Percentiles rank a stretch among this genome's conserved stretches.
phyloP scores from a whole-genome alignment of 1,140 invertebrate genomes.

The Drosophila ercepeae region DNA sequence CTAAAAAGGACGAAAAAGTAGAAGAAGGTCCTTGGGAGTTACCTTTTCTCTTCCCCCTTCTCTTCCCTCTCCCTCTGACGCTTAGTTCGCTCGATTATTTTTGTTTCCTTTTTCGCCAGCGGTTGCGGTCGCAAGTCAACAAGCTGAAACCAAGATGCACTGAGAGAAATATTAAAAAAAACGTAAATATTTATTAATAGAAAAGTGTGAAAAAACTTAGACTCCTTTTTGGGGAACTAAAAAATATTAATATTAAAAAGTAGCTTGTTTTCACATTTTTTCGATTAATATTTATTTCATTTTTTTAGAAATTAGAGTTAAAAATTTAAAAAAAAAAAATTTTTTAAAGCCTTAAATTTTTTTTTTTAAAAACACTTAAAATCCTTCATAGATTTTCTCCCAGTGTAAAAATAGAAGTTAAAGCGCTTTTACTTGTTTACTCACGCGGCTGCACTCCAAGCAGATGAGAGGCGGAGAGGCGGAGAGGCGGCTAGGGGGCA shows the following conservation, averaged over 20 bases:
- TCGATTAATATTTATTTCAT: not conserved
- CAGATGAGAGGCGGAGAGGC: constrained; percentile 1
- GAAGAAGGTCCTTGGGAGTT: constrained; percentile 18
- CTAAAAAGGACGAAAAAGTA: not conserved
- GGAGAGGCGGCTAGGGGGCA: not conserved
- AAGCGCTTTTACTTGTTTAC: constrained; percentile 15
- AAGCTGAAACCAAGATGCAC: constrained; percentile 16
- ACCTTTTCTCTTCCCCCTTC: too few species aligned
- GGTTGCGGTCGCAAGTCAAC: constrained; percentile 39
- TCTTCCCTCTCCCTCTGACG: too few species aligned
- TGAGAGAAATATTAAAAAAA: too few species aligned
- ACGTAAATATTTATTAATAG: too few species aligned
- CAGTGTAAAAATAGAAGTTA: constrained; percentile 2
- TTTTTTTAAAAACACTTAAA: too few species aligned
- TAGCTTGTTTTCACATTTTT: too few species aligned
- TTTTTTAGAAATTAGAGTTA: not conserved
- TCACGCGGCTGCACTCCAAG: not conserved
- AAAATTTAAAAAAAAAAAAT: not conserved
- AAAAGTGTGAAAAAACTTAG: too few species aligned
- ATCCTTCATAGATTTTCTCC: not conserved
- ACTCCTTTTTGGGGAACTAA: too few species aligned
- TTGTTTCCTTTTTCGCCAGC: constrained; percentile 10
- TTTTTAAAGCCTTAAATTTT: too few species aligned
- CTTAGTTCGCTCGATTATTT: constrained; percentile 20
- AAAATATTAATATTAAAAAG: too few species aligned